These are phyloP conservation scores for Petrocephalus microphthalmus DNA, from an alignment of 2,113 vertebrate species.

Conservation along the genomic window DNA sequence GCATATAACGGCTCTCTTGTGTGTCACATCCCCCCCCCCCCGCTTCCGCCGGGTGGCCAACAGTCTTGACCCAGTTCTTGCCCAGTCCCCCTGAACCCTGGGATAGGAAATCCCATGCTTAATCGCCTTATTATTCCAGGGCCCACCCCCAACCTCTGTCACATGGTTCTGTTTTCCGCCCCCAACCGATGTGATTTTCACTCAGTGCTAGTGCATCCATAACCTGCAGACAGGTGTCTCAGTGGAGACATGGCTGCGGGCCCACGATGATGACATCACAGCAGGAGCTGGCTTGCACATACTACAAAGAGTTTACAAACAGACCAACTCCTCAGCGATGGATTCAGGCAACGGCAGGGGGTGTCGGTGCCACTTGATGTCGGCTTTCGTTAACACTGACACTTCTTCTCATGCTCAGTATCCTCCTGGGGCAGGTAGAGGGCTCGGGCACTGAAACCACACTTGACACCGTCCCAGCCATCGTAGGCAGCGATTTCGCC, in stretches of 20 bases:
- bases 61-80: not conserved
- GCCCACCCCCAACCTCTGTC: not conserved
- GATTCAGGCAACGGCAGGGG: constrained; percentile 12
- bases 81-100: not conserved
- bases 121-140: not conserved
- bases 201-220: not conserved
- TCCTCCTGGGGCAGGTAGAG: constrained; percentile 42
- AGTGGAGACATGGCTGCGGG: not conserved
- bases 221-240: not conserved
- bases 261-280: constrained; percentile 8
- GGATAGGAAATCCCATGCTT: not conserved
- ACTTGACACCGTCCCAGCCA: constrained; percentile 71
- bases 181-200: not conserved
- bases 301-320: not conserved
- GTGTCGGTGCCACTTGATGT: not conserved
- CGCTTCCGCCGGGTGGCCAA: not conserved
- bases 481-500: constrained; percentile 62
- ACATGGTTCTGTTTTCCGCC: not conserved
- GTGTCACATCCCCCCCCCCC: not conserved
- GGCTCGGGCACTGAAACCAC: constrained; percentile 60
- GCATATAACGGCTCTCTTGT: not conserved
- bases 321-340: not conserved
- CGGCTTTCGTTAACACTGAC: constrained; percentile 66
- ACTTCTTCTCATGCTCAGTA: constrained; percentile 43
- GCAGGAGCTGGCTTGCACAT: not conserved